A percentile compares a stretch with the other conserved stretches of the same genome.
Evolutionary conservation across 2,888 invertebrate species (phyloP).

Genomic region (Chloromyia formosa): DNA sequence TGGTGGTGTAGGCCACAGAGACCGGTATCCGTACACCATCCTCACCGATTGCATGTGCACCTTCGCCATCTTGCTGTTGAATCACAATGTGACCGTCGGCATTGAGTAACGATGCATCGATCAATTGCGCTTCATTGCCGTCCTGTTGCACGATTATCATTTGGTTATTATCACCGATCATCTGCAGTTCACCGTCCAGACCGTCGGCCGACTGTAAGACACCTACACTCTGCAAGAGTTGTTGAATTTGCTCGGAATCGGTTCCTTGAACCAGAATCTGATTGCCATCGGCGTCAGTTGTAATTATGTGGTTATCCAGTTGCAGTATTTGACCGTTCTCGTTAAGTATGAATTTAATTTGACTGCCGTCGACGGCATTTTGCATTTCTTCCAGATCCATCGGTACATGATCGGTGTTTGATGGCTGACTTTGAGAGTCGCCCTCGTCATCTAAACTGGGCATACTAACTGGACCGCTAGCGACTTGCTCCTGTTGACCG

Average conservation of each 20-base stretch:
- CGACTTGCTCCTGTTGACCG: conserved; percentile 46
- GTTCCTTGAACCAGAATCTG: conserved; percentile 62
- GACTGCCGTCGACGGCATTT: conserved; percentile 62
- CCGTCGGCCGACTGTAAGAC: conserved; percentile 63
- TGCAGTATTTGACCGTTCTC: conserved; percentile 64
- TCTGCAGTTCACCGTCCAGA: conserved; percentile 63
- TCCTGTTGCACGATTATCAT: conserved; percentile 64
- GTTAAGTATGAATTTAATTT: conserved; percentile 64
- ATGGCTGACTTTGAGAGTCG: conserved; percentile 56
- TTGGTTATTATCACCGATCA: conserved; percentile 64
- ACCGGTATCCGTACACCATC: conserved; percentile 65
- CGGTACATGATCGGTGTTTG: conserved; percentile 58
- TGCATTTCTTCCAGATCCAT: conserved; percentile 65
- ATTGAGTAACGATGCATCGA: conserved; percentile 63
- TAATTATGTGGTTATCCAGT: conserved; percentile 61
- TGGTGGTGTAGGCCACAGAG: conserved; percentile 57
- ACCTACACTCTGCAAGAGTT: conserved; percentile 63
- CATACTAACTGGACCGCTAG: conserved; percentile 62
- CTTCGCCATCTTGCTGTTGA: conserved; percentile 63
- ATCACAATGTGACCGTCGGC: conserved; percentile 64
- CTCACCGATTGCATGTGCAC: conserved; percentile 63
- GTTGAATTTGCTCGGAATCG: conserved; percentile 64
- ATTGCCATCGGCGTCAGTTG: conserved; percentile 64
- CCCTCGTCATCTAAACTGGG: conserved; percentile 64
- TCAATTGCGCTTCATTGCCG: conserved; percentile 63